Conservation (phyloP, 64 coral and sea anemone species). For the Cladopsammia gracilis region DNA sequence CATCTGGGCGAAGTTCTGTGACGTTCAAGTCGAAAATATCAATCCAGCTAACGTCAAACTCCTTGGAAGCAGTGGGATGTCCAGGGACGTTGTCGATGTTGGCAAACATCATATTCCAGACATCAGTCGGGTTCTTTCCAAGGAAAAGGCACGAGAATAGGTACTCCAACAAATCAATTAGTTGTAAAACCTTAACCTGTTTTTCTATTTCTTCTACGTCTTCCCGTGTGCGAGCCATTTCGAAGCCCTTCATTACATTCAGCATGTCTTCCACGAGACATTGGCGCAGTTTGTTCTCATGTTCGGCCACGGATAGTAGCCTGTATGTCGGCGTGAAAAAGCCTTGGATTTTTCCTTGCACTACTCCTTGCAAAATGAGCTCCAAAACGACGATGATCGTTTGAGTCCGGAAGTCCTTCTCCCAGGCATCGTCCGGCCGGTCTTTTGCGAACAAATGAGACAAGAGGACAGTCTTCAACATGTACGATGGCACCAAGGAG, state of each 20-base stretch:
- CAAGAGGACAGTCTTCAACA: constrained; percentile 38
- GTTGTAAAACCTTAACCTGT: constrained; percentile 1
- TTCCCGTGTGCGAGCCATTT: background rate
- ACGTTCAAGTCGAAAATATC: too few relatives aligned
- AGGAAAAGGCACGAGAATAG: background rate
- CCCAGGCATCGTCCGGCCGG: background rate
- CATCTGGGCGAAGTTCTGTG: too few relatives aligned
- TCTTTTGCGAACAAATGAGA: background rate
- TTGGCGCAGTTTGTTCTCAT: constrained; percentile 8
- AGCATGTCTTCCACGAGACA: constrained; percentile 27
- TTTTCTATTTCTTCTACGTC: constrained; percentile 4
- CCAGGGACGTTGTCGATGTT: background rate
- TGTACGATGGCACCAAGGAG: constrained; percentile 35
- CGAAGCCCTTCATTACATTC: background rate
- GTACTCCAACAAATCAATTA: constrained; percentile 19
- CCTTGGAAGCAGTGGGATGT: too few relatives aligned
- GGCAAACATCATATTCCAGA: constrained; percentile 30
- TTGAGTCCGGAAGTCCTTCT: constrained; percentile 7
- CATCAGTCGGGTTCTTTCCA: constrained; percentile 1
- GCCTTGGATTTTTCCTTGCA: background rate
- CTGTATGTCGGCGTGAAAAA: background rate
- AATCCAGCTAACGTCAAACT: too few relatives aligned
- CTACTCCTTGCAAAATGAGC: background rate
- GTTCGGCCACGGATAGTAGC: constrained; percentile 1
- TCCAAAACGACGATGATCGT: background rate